phyloP scores from a whole-genome alignment of 2,113 vertebrate genomes.

The Nipponia nippon region DNA sequence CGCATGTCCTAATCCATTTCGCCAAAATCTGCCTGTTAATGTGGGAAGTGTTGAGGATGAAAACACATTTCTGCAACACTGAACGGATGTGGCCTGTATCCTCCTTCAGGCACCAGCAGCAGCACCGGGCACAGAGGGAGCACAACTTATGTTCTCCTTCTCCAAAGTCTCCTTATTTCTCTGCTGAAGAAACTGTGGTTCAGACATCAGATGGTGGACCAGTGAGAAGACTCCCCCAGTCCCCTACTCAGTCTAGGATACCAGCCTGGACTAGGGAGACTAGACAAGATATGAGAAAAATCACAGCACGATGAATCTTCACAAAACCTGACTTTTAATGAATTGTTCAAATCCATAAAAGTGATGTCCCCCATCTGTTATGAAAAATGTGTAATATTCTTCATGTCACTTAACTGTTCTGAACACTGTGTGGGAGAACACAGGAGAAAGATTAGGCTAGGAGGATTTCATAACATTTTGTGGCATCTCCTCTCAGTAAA shows the following conservation, averaged over 20 bases:
- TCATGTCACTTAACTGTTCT: conserved; percentile 21
- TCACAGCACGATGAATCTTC: background rate
- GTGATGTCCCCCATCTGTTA: conserved; percentile 17
- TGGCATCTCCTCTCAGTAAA: background rate
- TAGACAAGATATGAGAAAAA: background rate
- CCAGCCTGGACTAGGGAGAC: background rate
- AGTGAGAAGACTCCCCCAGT: background rate
- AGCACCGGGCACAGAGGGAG: background rate
- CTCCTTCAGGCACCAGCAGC: background rate
- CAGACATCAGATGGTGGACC: background rate
- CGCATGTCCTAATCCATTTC: background rate
- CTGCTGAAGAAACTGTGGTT: background rate
- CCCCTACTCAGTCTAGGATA: background rate
- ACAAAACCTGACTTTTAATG: conserved; percentile 4
- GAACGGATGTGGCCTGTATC: background rate
- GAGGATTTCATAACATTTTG: conserved; percentile 20
- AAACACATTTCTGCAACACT: background rate
- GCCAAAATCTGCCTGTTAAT: background rate
- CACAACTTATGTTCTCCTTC: background rate
- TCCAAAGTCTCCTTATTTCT: background rate
- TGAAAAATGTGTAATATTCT: background rate
- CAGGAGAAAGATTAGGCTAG: conserved; percentile 3
- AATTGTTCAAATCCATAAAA: conserved; percentile 20
- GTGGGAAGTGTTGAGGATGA: background rate
- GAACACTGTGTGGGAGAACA: conserved; percentile 25